phyloP scores from a whole-genome alignment of 2,113 vertebrate genomes.

The Hippocampus guttulatus region DNA sequence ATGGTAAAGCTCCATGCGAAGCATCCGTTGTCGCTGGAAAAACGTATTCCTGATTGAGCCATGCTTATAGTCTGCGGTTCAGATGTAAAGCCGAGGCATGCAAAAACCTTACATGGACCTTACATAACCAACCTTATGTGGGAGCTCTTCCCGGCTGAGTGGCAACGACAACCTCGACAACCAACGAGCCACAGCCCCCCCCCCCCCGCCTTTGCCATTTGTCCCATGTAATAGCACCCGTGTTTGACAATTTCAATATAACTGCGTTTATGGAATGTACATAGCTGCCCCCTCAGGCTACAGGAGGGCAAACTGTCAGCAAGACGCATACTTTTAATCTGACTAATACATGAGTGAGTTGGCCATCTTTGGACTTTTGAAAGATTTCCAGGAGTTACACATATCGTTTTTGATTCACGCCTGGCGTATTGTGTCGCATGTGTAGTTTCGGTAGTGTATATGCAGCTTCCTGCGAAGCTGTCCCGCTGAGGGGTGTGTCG shows the following conservation, averaged over 20 bases:
- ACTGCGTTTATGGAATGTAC: constrained; percentile 20
- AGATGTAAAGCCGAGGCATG: constrained; percentile 33
- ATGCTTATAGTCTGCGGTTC: constrained; percentile 27
- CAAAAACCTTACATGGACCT: constrained; percentile 44
- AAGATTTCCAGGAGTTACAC: background rate
- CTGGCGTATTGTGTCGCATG: background rate
- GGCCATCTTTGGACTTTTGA: background rate
- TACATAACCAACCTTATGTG: constrained; percentile 58
- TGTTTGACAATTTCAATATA: constrained; percentile 7
- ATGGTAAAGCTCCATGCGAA: constrained; percentile 2
- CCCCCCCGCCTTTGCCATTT: background rate
- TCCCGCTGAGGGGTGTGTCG: background rate
- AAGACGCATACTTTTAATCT: background rate
- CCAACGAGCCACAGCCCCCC: too few species aligned
- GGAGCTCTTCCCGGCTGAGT: constrained; percentile 45
- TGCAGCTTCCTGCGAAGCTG: background rate
- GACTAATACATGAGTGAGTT: background rate
- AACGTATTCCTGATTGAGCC: constrained; percentile 43
- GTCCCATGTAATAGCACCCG: constrained; percentile 6
- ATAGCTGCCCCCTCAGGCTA: constrained; percentile 1
- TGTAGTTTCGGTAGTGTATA: background rate
- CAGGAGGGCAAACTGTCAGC: background rate
- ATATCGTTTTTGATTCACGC: background rate
- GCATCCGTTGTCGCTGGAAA: constrained; percentile 6
- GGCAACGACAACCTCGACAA: constrained; percentile 19